Percentiles rank a stretch among this genome's conserved stretches.
phyloP scores from a whole-genome alignment of 1,140 invertebrate species.

The Melipona quadrifasciata region DNA sequence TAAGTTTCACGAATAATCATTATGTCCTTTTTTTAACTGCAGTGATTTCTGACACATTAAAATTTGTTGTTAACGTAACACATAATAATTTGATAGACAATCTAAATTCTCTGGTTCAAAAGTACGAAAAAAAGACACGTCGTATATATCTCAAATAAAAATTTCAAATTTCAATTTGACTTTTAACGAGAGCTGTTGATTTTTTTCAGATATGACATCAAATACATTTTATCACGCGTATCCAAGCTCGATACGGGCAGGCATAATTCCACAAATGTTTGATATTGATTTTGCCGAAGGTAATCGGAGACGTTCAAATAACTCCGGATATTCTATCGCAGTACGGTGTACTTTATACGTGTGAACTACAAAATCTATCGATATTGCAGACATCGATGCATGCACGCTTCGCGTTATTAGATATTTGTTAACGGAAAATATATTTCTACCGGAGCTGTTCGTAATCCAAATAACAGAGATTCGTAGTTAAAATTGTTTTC shows the following conservation, averaged over 20 bases:
- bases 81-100: too few species aligned
- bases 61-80: too few species aligned
- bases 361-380: constrained; percentile 32
- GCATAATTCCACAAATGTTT: constrained; percentile 24
- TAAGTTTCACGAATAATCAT: too few species aligned
- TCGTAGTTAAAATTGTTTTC: neutral
- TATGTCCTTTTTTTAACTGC: too few species aligned
- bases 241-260: constrained; percentile 13
- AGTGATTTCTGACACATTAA: too few species aligned
- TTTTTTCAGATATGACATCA: neutral
- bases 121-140: too few species aligned
- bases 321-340: constrained; percentile 27
- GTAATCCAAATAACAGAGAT: neutral
- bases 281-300: constrained; percentile 32
- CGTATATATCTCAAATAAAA: too few species aligned
- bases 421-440: constrained; percentile 26
- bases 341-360: neutral
- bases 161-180: too few species aligned
- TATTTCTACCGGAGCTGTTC: neutral
- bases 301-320: constrained; percentile 35
- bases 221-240: constrained; percentile 23
- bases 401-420: constrained; percentile 21
- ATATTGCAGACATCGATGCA: neutral
- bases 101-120: too few species aligned
- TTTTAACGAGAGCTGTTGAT: too few species aligned